Evolutionary conservation across 2,797 vertebrate species (phyloP), one percentile per base, ranked within the genome.

Genomic region (Remorina albescens): DNA sequence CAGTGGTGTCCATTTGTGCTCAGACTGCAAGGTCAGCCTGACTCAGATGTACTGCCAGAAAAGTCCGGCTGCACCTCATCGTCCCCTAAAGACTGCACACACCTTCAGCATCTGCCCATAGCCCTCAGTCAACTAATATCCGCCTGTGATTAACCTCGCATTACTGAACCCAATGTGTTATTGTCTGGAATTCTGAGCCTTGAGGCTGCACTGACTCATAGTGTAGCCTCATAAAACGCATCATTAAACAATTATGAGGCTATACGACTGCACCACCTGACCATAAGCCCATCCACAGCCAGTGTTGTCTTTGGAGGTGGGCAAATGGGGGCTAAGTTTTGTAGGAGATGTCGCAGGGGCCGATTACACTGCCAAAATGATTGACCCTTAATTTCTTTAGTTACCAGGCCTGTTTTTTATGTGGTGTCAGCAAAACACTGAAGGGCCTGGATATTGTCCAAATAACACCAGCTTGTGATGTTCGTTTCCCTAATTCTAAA

Each of bases 241-340:
- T 80, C 91, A 92, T 94, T 93, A 93, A 94, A 85, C 90, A 88
- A 92, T 92, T 91, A 92, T 81, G 86, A 87, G 86, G 79, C 81
- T 90, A 89, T 87, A 86, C 42, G 67, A 80, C 81, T 47, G 64
- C 74, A 42, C 67, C 90, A 87, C 78, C 82, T 90, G 82, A 88
- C 82, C 68, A 25, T 67, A 51, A 81, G 82, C 80, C 65, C 76
- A 81, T 67, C 66, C 44, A 55, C 61, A 67, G 74, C 53, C 58
- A 57, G 56, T 81, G 87, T 89, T 89, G 80, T 87, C 55, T 89
- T 90, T 81, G 74, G 63, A 67, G 49, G 41, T 70, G 58, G 55
- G 59, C 44, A 32, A 60, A 68, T 13, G 44, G 25, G 44, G 61
- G 46, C 15, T 1, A 13, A n/a, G 26, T 63, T 76, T 78, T 1